These are phyloP conservation scores for Buathra laborator DNA, from an alignment of 2,888 invertebrate genomes.

Conservation along the genomic window DNA sequence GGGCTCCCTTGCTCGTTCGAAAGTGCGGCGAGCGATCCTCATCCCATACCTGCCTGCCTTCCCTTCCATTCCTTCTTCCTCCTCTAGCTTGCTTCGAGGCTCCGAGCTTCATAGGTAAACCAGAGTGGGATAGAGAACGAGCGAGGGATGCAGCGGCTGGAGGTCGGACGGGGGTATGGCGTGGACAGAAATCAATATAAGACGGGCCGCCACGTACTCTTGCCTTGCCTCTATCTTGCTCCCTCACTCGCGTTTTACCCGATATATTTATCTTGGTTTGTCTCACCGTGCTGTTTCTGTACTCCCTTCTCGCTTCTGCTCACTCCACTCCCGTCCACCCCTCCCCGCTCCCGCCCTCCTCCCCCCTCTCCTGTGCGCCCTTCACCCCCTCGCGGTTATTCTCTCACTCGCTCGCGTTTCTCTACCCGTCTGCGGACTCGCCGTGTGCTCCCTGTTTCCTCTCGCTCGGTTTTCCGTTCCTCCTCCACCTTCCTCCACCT, in stretches of 20 bases:
- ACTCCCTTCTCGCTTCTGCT: conserved; percentile 42
- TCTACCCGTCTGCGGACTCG: conserved; percentile 53
- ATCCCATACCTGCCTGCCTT: conserved; percentile 65
- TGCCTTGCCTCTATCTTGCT: conserved; percentile 37
- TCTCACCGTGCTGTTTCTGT: conserved; percentile 45
- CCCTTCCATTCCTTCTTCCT: conserved; percentile 59
- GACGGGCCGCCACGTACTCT: conserved; percentile 81
- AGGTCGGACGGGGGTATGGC: conserved; percentile 79
- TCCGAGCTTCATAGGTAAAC: conserved; percentile 53
- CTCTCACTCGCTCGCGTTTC: conserved; percentile 50
- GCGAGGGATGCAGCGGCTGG: conserved; percentile 70
- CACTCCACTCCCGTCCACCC: conserved; percentile 35
- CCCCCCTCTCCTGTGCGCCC: conserved; percentile 52
- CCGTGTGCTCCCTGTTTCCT: conserved; percentile 67
- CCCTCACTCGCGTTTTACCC: conserved; percentile 44
- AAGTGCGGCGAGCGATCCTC: conserved; percentile 83
- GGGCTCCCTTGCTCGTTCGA: conserved; percentile 78
- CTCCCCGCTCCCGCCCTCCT: conserved; percentile 31
- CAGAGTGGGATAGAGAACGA: conserved; percentile 71
- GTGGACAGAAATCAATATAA: conserved; percentile 86
- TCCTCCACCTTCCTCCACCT: conserved; percentile 20
- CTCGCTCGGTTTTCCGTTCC: conserved; percentile 54
- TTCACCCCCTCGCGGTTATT: conserved; percentile 54
- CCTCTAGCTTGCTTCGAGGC: conserved; percentile 67
- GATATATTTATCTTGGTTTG: conserved; percentile 18